These are phyloP conservation scores for Adela reaumurella DNA, from an alignment of 2,888 invertebrate species.

Conservation along the genomic window DNA sequence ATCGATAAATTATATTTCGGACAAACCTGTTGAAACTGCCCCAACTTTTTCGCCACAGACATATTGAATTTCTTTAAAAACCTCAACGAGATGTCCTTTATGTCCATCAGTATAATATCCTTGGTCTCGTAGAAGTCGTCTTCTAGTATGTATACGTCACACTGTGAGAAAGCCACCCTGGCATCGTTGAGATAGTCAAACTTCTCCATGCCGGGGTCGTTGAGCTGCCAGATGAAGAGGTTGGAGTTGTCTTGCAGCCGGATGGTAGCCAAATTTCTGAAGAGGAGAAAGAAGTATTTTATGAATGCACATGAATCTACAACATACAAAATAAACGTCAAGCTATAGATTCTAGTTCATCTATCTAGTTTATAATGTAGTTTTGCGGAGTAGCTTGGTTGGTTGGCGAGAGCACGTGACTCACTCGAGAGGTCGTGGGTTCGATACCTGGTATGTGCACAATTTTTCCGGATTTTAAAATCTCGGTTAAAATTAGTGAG, in stretches of 20 bases:
- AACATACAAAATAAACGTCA: too few relatives aligned
- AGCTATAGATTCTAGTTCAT: too few relatives aligned
- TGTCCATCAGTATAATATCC: conserved; percentile 34
- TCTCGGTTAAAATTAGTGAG: too few relatives aligned
- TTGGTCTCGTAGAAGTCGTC: conserved; percentile 21
- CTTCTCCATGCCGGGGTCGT: conserved; percentile 36
- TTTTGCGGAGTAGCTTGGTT: too few relatives aligned
- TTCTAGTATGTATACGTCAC: conserved; percentile 30
- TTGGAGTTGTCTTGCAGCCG: conserved; percentile 23
- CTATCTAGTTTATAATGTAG: too few relatives aligned
- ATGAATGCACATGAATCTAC: too few relatives aligned
- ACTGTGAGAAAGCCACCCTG: conserved; percentile 27
- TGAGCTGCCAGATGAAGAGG: conserved; percentile 42
- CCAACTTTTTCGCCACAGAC: conserved; percentile 59
- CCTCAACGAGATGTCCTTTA: conserved; percentile 34
- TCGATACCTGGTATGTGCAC: too few relatives aligned
- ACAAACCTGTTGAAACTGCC: conserved; percentile 59
- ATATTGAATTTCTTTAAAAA: conserved; percentile 59
- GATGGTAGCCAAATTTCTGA: conserved; percentile 31
- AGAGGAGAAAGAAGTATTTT: conserved; percentile 13
- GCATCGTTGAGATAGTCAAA: conserved; percentile 35
- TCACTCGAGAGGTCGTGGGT: too few relatives aligned
- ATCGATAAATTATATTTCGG: too few relatives aligned
- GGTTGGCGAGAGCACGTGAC: too few relatives aligned
- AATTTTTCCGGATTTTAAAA: too few relatives aligned